Conservation (phyloP, 2,797 vertebrate species). For the Mormyrus hasselquistii region DNA sequence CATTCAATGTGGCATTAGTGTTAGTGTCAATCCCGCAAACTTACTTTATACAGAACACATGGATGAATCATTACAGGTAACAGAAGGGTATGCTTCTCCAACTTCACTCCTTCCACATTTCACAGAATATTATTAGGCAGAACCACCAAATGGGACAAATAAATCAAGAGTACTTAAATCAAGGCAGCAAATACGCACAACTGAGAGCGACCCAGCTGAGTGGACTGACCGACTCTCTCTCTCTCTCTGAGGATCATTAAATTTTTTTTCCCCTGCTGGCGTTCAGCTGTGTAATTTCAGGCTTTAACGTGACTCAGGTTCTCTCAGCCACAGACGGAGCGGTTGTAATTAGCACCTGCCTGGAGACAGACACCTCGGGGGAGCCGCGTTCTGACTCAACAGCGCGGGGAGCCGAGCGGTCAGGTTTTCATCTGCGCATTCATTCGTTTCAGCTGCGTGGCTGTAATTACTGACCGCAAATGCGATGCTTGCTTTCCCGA, state of each 20-base stretch:
- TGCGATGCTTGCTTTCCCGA: constrained; percentile 42
- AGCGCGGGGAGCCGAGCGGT: constrained; percentile 46
- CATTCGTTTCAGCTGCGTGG: constrained; percentile 37
- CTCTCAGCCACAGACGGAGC: constrained; percentile 6
- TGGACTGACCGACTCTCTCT: background rate
- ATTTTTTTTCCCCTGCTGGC: constrained; percentile 23
- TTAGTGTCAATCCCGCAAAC: background rate
- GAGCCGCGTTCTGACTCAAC: constrained; percentile 41
- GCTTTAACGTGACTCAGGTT: constrained; percentile 46
- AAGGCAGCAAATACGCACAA: background rate
- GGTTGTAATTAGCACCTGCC: constrained; percentile 31
- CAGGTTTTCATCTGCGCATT: constrained; percentile 40
- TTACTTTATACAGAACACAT: background rate
- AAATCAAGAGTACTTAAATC: background rate
- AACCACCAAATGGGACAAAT: background rate
- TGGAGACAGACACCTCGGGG: constrained; percentile 35
- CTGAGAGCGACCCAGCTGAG: background rate
- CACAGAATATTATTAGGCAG: background rate
- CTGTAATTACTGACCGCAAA: constrained; percentile 49
- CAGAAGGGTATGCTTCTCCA: background rate
- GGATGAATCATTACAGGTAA: background rate
- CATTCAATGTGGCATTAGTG: background rate
- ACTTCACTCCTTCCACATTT: background rate
- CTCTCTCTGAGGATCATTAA: background rate
- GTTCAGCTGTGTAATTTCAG: constrained; percentile 48